A percentile compares a stretch with the other conserved stretches of the same genome.
Conservation (phyloP, 2,888 invertebrate genomes). For the Netelia melanura region DNA sequence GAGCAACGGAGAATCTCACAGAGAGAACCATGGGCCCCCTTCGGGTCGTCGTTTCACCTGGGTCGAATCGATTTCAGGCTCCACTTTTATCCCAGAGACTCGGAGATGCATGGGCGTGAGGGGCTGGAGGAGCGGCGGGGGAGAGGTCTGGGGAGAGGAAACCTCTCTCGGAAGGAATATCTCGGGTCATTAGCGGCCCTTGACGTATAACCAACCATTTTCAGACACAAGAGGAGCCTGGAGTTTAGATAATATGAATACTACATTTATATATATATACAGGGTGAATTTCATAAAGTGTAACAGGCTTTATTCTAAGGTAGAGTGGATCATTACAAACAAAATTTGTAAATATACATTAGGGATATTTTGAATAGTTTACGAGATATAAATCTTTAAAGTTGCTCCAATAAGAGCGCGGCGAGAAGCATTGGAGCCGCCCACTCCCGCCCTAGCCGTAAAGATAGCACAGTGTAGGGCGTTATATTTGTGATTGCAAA, state of each 20-base stretch:
- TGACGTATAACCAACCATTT: slow-evolving; percentile 58
- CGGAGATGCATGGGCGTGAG: not conserved
- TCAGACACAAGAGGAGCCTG: slow-evolving; percentile 22
- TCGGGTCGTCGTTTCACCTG: slow-evolving; percentile 39
- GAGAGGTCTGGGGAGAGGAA: not conserved
- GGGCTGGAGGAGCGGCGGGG: no score
- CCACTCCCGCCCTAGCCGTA: no score
- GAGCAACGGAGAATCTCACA: not conserved
- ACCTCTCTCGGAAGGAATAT: slow-evolving; percentile 33
- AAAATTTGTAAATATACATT: no score
- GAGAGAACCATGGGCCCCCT: slow-evolving; percentile 2
- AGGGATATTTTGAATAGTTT: no score
- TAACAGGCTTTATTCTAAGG: no score
- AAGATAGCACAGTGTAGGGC: no score
- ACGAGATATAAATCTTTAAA: no score
- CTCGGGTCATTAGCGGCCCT: slow-evolving; percentile 60
- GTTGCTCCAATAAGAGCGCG: no score
- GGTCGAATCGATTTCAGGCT: slow-evolving; percentile 62
- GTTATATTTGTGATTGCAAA: no score
- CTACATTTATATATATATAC: not conserved
- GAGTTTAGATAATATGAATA: slow-evolving; percentile 41
- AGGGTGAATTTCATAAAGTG: no score
- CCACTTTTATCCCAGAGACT: slow-evolving; percentile 42
- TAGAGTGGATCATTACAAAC: no score
- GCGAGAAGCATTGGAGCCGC: no score